A percentile compares a stretch with the other conserved stretches of the same genome.
phyloP scores from a whole-genome alignment of 2,888 invertebrate species.

The Unio delphinus region DNA sequence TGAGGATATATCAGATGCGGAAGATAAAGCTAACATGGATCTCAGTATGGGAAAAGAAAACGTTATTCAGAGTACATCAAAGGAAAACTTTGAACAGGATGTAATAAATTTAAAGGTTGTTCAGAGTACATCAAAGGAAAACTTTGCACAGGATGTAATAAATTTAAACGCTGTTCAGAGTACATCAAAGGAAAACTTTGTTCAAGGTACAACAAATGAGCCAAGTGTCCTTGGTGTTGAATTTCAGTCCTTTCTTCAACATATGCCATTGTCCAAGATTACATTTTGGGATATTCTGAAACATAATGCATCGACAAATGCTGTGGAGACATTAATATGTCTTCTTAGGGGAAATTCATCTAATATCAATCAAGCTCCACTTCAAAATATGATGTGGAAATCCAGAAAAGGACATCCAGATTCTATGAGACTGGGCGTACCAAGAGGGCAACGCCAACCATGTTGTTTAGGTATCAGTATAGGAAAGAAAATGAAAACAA shows the following conservation, averaged over 20 bases:
- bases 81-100: no score
- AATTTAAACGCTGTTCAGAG: not conserved
- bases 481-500: not conserved
- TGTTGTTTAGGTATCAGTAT: no score
- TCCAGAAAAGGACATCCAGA: slow-evolving; percentile 17
- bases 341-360: slow-evolving; percentile 20
- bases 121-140: no score
- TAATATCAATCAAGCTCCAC: slow-evolving; percentile 10
- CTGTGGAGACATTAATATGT: slow-evolving; percentile 24
- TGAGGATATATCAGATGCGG: slow-evolving; percentile 4
- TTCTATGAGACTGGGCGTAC: slow-evolving; percentile 25
- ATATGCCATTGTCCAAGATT: slow-evolving; percentile 8
- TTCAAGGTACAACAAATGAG: not conserved
- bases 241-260: not conserved
- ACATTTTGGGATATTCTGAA: slow-evolving; percentile 28
- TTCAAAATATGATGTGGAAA: slow-evolving; percentile 9
- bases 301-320: slow-evolving; percentile 16
- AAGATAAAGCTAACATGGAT: no score
- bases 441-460: slow-evolving; percentile 16
- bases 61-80: no score
- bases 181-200: not conserved
- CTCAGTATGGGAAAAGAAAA: no score
- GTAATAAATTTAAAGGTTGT: not conserved
- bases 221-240: not conserved
- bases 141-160: not conserved